Evolutionary conservation across 2,888 invertebrate genomes (phyloP).

Genomic region (Marasmarcha lunaedactyla): DNA sequence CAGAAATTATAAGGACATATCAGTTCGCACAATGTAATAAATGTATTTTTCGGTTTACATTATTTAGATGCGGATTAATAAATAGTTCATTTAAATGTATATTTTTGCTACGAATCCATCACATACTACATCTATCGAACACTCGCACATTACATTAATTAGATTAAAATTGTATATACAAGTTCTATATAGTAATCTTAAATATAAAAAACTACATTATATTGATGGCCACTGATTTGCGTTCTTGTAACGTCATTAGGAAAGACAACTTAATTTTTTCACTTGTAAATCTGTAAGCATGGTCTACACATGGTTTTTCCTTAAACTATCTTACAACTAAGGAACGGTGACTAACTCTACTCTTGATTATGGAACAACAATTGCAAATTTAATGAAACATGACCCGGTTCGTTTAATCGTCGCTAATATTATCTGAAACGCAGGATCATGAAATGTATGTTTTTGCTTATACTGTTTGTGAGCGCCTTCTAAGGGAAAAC

Average conservation of each 20-base stretch:
- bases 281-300: no score
- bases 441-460: no score
- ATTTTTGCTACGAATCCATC: slow-evolving; percentile 47
- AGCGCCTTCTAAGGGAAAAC: background rate
- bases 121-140: slow-evolving; percentile 66
- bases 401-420: background rate
- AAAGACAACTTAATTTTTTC: no score
- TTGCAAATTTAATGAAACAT: slow-evolving; percentile 27
- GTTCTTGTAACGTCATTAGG: slow-evolving; percentile 14
- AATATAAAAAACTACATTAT: slow-evolving; percentile 22
- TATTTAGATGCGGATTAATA: slow-evolving; percentile 9
- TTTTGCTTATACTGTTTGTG: no score
- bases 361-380: slow-evolving; percentile 36
- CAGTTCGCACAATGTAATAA: background rate
- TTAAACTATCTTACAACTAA: background rate
- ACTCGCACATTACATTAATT: slow-evolving; percentile 68
- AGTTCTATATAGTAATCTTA: slow-evolving; percentile 47
- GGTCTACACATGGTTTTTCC: background rate
- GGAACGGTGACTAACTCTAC: background rate
- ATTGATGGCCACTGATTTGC: slow-evolving; percentile 36
- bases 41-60: background rate
- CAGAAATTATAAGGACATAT: no score
- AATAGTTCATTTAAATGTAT: slow-evolving; percentile 22
- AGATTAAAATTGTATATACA: slow-evolving; percentile 65
- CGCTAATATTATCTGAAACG: background rate